A percentile compares a stretch with the other conserved stretches of the same genome.
Conservation (phyloP, 2,888 invertebrate genomes). For the Dryomyza anilis region DNA sequence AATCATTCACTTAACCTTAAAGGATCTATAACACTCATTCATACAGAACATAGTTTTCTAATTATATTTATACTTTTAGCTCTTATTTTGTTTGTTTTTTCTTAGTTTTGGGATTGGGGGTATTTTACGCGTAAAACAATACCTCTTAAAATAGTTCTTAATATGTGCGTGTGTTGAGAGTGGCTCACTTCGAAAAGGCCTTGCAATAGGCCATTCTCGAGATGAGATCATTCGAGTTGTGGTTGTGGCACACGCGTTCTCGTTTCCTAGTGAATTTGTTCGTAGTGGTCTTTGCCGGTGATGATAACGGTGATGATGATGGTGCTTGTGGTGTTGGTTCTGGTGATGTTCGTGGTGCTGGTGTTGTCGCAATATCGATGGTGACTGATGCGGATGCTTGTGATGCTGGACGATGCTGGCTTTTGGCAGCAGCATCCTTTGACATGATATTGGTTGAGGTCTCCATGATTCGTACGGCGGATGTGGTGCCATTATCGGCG, state of each 20-base stretch:
- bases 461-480: constrained; percentile 4
- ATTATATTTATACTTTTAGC: too few relatives aligned
- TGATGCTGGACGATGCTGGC: constrained; percentile 23
- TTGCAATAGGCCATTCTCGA: constrained; percentile 56
- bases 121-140: too few relatives aligned
- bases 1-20: too few relatives aligned
- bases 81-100: too few relatives aligned
- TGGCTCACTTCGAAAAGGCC: constrained; percentile 54
- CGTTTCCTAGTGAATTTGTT: constrained; percentile 60
- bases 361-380: too few relatives aligned
- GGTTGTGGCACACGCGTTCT: constrained; percentile 55
- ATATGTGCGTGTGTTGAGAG: not conserved
- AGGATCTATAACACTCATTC: too few relatives aligned
- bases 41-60: too few relatives aligned
- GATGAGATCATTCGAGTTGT: constrained; percentile 46
- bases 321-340: constrained; percentile 23
- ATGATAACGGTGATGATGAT: constrained; percentile 29
- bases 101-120: too few relatives aligned
- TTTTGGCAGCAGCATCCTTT: constrained; percentile 20
- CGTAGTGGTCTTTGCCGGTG: constrained; percentile 46
- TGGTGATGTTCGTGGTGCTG: constrained; percentile 1
- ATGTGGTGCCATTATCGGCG: constrained; percentile 21
- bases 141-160: too few relatives aligned
- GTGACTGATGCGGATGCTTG: constrained; percentile 33
- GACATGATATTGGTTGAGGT: constrained; percentile 22